These are phyloP conservation scores for Uloborus plumipes DNA, from an alignment of 2,888 invertebrate species.

Conservation along the genomic window DNA sequence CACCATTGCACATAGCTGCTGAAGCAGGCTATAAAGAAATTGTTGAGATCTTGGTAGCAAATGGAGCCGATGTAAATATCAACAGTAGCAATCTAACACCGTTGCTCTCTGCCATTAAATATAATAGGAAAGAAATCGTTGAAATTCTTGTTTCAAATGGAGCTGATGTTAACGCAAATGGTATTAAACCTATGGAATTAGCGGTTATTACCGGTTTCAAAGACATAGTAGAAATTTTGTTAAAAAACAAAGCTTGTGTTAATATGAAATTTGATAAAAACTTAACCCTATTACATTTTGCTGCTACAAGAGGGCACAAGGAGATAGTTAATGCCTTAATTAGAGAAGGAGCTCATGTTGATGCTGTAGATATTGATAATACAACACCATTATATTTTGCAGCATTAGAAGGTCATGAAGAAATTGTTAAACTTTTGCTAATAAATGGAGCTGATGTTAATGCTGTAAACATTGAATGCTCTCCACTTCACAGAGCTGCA, in stretches of 20 bases:
- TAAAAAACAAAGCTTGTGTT: conserved; percentile 84
- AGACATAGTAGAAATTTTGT: conserved; percentile 71
- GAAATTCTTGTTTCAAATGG: conserved; percentile 75
- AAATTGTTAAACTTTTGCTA: conserved; percentile 36
- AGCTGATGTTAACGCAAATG: conserved; percentile 78
- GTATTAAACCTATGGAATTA: background rate
- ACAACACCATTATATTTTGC: conserved; percentile 72
- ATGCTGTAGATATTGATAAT: conserved; percentile 78
- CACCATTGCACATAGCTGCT: conserved; percentile 6
- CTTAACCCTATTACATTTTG: background rate
- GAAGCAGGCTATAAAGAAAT: conserved; percentile 65
- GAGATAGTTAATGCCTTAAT: conserved; percentile 10
- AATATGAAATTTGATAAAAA: conserved; percentile 70
- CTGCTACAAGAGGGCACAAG: conserved; percentile 15
- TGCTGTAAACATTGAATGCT: background rate
- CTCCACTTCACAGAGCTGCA: conserved; percentile 18
- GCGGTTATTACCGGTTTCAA: conserved; percentile 4
- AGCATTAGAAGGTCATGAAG: background rate
- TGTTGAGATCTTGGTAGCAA: conserved; percentile 72
- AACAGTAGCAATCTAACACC: background rate
- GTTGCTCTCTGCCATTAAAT: conserved; percentile 13
- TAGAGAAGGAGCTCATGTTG: background rate
- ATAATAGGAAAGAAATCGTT: conserved; percentile 67
- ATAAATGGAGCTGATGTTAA: conserved; percentile 5
- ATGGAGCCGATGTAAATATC: conserved; percentile 76